Conservation (phyloP, 1,140 invertebrate species). For the Rhagoletis zephyria region DNA sequence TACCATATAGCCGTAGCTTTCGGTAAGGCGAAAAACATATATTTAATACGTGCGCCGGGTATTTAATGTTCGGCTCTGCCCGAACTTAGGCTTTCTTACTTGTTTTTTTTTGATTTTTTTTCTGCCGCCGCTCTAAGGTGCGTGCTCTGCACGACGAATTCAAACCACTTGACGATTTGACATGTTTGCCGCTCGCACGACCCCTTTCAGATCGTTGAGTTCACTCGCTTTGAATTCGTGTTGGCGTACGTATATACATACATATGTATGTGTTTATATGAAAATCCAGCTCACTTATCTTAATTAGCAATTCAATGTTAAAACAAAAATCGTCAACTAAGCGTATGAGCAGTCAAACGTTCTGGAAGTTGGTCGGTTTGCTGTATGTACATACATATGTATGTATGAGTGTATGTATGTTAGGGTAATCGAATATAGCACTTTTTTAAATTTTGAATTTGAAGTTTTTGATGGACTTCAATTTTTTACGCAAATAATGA, state of each 20-base stretch:
- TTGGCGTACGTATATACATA: background rate
- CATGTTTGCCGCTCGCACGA: background rate
- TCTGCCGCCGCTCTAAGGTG: background rate
- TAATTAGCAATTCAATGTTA: conserved; percentile 57
- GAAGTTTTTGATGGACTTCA: no score
- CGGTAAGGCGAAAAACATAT: no score
- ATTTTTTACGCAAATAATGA: no score
- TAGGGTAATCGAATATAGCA: no score
- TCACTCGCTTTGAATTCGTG: conserved; percentile 13
- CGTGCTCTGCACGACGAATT: background rate
- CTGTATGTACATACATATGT: background rate
- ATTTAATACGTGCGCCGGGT: no score
- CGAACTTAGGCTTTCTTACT: no score
- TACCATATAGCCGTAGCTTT: no score
- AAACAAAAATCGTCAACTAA: conserved; percentile 40
- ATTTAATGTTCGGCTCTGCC: no score
- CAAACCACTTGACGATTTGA: conserved; percentile 5
- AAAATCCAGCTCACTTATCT: conserved; percentile 56
- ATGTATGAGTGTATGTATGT: no score
- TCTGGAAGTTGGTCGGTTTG: background rate
- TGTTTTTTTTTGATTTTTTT: background rate
- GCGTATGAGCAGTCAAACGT: conserved; percentile 39
- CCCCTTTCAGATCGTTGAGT: conserved; percentile 29
- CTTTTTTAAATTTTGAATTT: no score
- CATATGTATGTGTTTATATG: conserved; percentile 51